Evolutionary conservation across 2,113 vertebrate species (phyloP).

Genomic region (Nannobrachium achirus): DNA sequence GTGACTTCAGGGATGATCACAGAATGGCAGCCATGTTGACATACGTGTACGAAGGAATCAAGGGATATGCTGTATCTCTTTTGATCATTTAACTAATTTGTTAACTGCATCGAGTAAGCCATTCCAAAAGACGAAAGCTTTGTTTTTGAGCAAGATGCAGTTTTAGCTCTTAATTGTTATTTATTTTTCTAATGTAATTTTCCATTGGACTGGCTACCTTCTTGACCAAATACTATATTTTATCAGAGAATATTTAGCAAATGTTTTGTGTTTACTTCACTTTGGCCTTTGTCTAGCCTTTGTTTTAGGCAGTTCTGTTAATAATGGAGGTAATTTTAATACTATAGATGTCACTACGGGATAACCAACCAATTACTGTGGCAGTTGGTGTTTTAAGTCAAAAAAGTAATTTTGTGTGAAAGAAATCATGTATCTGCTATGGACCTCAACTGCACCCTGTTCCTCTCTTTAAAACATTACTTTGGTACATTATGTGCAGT

Average conservation of each 20-base stretch:
- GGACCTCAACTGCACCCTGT: slow-evolving; percentile 1
- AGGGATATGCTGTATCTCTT: slow-evolving; percentile 52
- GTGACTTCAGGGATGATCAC: slow-evolving; percentile 50
- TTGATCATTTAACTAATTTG: slow-evolving; percentile 7
- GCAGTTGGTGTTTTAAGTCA: slow-evolving; percentile 60
- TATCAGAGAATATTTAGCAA: slow-evolving; percentile 72
- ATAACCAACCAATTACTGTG: slow-evolving; percentile 36
- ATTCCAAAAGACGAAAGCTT: not conserved
- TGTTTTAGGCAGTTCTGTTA: slow-evolving; percentile 37
- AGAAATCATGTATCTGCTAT: slow-evolving; percentile 6
- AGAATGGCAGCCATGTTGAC: slow-evolving; percentile 72
- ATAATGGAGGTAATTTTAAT: slow-evolving; percentile 65
- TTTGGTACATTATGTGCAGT: slow-evolving; percentile 12
- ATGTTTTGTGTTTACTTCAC: slow-evolving; percentile 48
- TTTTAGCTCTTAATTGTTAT: slow-evolving; percentile 57
- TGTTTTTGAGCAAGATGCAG: slow-evolving; percentile 29
- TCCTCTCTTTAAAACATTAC: slow-evolving; percentile 27
- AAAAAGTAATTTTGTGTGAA: slow-evolving; percentile 18
- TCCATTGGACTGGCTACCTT: slow-evolving; percentile 32
- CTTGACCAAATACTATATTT: slow-evolving; percentile 64
- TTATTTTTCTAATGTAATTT: slow-evolving; percentile 53
- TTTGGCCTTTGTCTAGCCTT: slow-evolving; percentile 28
- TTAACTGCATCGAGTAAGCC: slow-evolving; percentile 9
- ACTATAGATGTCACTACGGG: slow-evolving; percentile 58
- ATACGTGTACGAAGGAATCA: slow-evolving; percentile 35